A percentile compares a stretch with the other conserved stretches of the same genome.
These are phyloP conservation scores for Pelosia muscerda DNA, from an alignment of 2,888 invertebrate species.

Conservation along the genomic window DNA sequence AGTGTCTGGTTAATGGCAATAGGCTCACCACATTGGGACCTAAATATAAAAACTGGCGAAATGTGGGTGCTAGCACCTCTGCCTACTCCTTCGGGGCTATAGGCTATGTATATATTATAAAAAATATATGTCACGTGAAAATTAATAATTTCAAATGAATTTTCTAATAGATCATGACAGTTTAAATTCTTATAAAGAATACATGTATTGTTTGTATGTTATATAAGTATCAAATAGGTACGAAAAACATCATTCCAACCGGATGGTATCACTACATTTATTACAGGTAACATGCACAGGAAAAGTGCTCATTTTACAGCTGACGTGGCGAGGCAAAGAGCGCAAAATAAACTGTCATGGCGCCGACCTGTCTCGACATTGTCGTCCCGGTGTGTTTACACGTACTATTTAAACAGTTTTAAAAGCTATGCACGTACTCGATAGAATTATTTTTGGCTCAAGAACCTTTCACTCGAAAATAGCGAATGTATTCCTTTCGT, in stretches of 20 bases:
- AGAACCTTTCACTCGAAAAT: not conserved
- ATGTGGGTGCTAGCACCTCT: too few species aligned
- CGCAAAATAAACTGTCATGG: conserved; percentile 30
- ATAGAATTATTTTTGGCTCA: not conserved
- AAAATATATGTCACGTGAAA: too few species aligned
- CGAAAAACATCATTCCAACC: not conserved
- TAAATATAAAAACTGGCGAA: too few species aligned
- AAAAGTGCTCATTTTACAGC: conserved; percentile 19
- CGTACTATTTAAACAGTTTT: conserved; percentile 41
- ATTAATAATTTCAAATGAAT: too few species aligned
- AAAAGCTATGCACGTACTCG: conserved; percentile 20
- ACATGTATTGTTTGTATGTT: too few species aligned
- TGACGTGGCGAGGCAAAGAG: conserved; percentile 6
- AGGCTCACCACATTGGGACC: too few species aligned
- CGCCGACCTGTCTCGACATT: conserved; percentile 40
- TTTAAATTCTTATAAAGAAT: too few species aligned
- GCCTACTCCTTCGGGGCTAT: too few species aligned
- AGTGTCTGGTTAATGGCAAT: too few species aligned
- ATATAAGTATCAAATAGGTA: not conserved
- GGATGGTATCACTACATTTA: not conserved
- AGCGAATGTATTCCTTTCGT: not conserved
- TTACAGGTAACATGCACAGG: conserved; percentile 11
- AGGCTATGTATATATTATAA: too few species aligned
- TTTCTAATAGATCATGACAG: too few species aligned
- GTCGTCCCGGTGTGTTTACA: conserved; percentile 23